These are phyloP conservation scores for Vulpes vulpes DNA, from an alignment of 2,113 vertebrate species.

Conservation along the genomic window DNA sequence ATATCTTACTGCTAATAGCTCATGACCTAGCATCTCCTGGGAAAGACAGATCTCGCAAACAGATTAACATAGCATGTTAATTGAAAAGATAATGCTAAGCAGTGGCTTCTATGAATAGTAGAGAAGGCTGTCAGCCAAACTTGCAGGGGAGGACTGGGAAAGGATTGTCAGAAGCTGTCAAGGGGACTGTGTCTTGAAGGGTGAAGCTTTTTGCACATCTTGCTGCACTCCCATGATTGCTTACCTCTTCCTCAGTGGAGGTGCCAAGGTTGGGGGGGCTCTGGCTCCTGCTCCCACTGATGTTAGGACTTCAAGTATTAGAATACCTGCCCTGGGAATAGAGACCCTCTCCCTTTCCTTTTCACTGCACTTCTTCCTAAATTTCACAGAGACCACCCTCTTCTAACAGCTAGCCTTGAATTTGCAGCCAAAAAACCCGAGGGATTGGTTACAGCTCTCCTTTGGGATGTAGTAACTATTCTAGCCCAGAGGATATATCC, in stretches of 20 bases:
- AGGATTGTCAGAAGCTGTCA: neutral
- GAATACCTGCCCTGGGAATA: neutral
- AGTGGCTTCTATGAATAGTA: neutral
- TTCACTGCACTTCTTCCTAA: neutral
- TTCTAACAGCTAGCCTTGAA: neutral
- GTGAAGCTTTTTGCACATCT: neutral
- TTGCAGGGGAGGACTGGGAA: neutral
- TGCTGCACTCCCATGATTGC: neutral
- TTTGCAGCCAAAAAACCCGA: neutral
- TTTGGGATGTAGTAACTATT: neutral
- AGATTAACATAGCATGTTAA: neutral
- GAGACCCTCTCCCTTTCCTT: neutral
- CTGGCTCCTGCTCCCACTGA: neutral
- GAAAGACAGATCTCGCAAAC: neutral
- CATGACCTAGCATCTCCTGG: neutral
- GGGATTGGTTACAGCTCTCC: neutral
- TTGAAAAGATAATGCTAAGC: neutral
- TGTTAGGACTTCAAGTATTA: neutral
- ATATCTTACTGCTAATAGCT: neutral
- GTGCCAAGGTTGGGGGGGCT: neutral
- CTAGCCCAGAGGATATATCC: neutral
- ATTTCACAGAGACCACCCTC: neutral
- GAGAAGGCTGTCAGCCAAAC: neutral
- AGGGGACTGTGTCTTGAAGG: neutral
- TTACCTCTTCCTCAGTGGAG: neutral